Base-by-base conservation (phyloP, 2,888 invertebrate genomes). In the Xiphydria camelus region DNA sequence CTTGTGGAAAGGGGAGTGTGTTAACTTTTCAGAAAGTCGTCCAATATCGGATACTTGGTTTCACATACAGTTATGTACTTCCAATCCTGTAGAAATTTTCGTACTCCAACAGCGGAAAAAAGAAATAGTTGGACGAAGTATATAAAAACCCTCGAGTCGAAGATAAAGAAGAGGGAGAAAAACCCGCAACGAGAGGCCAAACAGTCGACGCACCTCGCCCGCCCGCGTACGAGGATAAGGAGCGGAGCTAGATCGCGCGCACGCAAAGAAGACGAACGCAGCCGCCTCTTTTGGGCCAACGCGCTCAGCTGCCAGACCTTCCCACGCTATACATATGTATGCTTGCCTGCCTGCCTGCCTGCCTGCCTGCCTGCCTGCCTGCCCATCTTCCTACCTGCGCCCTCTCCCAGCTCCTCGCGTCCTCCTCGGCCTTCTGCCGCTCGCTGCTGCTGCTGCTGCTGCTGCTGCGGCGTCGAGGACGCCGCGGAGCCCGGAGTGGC, bases 241-340 rank as follows among this genome's bases (percentile, higher is more conserved):
- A n/a, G n/a, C n/a, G n/a, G n/a, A n/a, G n/a, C n/a, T n/a, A n/a
- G n/a, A n/a, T n/a, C n/a, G n/a, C n/a, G n/a, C n/a, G n/a, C n/a
- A n/a, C n/a, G n/a, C n/a, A n/a, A n/a, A n/a, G n/a, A n/a, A n/a
- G n/a, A 42, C 32, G 42, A n/a, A 42, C 34, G 31, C 45, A 45
- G 45, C 45, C 45, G 45, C 39, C 44, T 47, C 47, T 49, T 49
- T 45, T n/a, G n/a, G n/a, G n/a, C n/a, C n/a, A n/a, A n/a, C 47
- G 47, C 42, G 45, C 58, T 58, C 72, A 73, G 71, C 71, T 72
- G 72, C 70, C 72, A 67, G 67, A 72, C 64, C 72, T 73, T 73
- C 72, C 72, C 71, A 71, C 71, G 71, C 71, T 68, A 60, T 57
- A 59, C 64, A 59, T 26, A 35, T 22, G 19, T 31, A 26, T 35